Evolutionary conservation across 2,797 vertebrate genomes (phyloP).

Genomic region (Hapalemur alaotrensis): DNA sequence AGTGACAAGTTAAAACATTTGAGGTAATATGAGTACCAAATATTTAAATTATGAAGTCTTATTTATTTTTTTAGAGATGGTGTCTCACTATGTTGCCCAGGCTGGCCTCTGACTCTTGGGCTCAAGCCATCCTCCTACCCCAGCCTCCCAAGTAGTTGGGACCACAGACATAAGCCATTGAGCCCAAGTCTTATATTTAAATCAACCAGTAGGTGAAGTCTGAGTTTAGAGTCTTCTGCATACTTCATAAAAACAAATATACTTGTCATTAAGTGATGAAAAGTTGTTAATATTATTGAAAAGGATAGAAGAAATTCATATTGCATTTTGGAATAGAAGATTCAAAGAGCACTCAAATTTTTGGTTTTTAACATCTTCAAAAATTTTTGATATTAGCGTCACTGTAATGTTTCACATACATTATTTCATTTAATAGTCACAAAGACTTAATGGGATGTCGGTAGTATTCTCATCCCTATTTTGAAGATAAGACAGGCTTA

Average conservation of each 20-base stretch:
- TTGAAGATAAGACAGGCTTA: neutral
- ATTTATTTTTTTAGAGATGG: neutral
- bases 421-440: neutral
- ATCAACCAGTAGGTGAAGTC: neutral
- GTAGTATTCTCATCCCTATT: neutral
- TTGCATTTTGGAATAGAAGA: neutral
- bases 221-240: neutral
- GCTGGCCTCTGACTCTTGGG: neutral
- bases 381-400: neutral
- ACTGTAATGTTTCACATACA: neutral
- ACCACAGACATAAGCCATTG: neutral
- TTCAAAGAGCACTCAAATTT: neutral
- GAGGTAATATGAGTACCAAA: neutral
- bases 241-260: neutral
- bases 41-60: constrained; percentile 1
- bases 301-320: neutral
- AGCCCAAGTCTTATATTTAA: neutral
- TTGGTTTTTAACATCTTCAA: neutral
- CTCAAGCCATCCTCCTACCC: neutral
- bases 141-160: neutral
- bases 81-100: neutral
- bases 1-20: neutral
- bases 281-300: neutral
- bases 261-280: neutral
- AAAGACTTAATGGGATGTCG: neutral